These are phyloP conservation scores for Drosophila carrolli DNA, from an alignment of 1,140 invertebrate genomes.

Conservation along the genomic window DNA sequence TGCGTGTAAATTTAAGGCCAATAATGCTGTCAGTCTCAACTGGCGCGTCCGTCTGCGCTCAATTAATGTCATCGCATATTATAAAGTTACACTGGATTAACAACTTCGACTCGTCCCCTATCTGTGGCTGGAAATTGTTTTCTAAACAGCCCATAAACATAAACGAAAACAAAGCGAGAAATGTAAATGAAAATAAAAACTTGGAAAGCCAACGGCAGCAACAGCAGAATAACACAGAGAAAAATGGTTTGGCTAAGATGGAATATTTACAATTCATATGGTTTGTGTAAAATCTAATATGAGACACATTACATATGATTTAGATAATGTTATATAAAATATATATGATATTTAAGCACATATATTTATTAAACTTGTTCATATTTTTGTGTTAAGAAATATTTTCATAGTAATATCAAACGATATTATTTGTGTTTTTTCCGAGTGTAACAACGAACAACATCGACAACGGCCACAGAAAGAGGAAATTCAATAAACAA, in stretches of 20 bases:
- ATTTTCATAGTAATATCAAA: too few species aligned
- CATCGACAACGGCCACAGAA: conserved; percentile 47
- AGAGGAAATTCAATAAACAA: conserved; percentile 83
- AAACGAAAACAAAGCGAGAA: conserved; percentile 81
- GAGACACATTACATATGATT: too few species aligned
- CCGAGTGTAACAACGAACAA: conserved; percentile 14
- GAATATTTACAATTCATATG: too few species aligned
- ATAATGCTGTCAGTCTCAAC: conserved; percentile 79
- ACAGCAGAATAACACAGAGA: background rate
- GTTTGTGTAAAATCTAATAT: too few species aligned
- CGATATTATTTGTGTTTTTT: background rate
- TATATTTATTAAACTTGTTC: too few species aligned
- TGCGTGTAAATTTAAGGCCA: conserved; percentile 71
- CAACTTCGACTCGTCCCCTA: conserved; percentile 34
- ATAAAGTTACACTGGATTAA: conserved; percentile 73
- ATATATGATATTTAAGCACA: too few species aligned
- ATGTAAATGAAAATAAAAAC: conserved; percentile 81
- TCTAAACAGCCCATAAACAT: conserved; percentile 81
- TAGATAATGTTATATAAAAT: background rate
- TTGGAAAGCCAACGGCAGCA: conserved; percentile 46
- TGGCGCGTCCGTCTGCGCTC: conserved; percentile 65
- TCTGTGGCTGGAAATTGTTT: conserved; percentile 69
- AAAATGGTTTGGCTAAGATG: background rate
- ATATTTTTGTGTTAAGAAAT: too few species aligned
- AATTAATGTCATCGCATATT: conserved; percentile 79